Evolutionary conservation across 2,888 invertebrate species (phyloP), one percentile per base, ranked within the genome.

Genomic region (Ametastegia equiseti): DNA sequence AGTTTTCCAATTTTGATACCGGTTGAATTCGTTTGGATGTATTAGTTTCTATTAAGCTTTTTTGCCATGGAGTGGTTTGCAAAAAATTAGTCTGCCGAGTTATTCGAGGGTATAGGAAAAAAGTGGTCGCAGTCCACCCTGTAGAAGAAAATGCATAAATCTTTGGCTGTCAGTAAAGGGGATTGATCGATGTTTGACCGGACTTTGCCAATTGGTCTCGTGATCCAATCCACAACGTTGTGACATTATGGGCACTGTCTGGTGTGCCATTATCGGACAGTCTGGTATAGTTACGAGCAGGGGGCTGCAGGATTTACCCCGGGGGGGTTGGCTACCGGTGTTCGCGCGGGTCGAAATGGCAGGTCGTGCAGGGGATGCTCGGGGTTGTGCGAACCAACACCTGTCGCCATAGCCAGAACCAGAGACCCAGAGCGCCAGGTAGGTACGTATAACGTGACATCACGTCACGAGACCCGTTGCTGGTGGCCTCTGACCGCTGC

Each of bases 401-500:
- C 86, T 87, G 87, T 84, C 86, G 85, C 80, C 80, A 84, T 45
- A 71, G 77, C 71, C 84, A 63, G 83, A n/a, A n/a, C n/a, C n/a
- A n/a, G n/a, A n/a, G n/a, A n/a, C n/a, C n/a, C n/a, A n/a, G n/a
- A n/a, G n/a, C n/a, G n/a, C n/a, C n/a, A n/a, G n/a, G 88, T 88
- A 69, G 50, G 7, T 13, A 50, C 27, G 36, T 75, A 75, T 78
- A 88, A 88, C 88, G 88, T 88, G 88, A 88, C 88, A 88, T 88
- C 87, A 88, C 85, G 87, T 87, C 88, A 86, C 87, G 88, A 88
- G 86, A 88, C 85, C 83, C 80, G 45, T 36, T 79, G 75, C 60
- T 42, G 78, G 45, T 78, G 78, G 60, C 78, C 78, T 78, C 63
- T 78, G 78, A 78, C 78, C 78, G 78, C 30, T 71, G n/a, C 39